Evolutionary conservation across 2,888 invertebrate species (phyloP), one percentile per base, ranked within the genome.

Genomic region (Acleris emargana): DNA sequence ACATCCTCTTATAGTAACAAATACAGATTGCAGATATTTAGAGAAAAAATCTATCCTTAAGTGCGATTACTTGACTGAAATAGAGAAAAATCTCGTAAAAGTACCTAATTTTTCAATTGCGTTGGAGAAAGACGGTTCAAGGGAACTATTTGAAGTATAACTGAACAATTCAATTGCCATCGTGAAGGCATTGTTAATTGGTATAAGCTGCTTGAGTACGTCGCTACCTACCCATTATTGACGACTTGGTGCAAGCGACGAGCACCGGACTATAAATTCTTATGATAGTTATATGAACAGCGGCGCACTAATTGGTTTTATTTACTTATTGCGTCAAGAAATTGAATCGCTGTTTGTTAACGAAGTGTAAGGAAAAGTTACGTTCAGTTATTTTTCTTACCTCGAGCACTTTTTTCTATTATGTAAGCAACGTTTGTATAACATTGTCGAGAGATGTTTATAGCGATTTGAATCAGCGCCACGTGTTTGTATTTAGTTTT

Each of bases 151-250:
- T 38, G 38, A 38, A 54, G 20, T 38, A 54, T 38, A 54, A 54
- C 20, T 42, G 54, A 42, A 20, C 17, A 38, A 54, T 42, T 38
- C 11, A 54, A 42, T 42, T 54, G 22, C 42, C 13, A 54, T 42
- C 20, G 20, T 38, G 38, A 9, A 53, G 20, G 1, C 18, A 54
- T 54, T 54, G 53, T 18, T 54, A 42, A 54, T 54, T 54, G 54
- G 54, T 38, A 58, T 50, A 25, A 38, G 50, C 11, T 38, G 13
- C 1, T 11, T 2, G 28, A 64, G 68, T 61, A 70, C 55, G 32
- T 61, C 16, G 13, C 1, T 42, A 42, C 42, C 42, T 42, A 42
- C 16, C 16, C 5, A 43, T 16, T 6, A 16, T 43, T 7, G 45
- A 16, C 13, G n/a, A n/a, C 45, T 45, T 17, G 17, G 45, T 17